These are phyloP conservation scores for Melanargia galathea DNA, from an alignment of 2,888 invertebrate genomes.

Conservation along the genomic window DNA sequence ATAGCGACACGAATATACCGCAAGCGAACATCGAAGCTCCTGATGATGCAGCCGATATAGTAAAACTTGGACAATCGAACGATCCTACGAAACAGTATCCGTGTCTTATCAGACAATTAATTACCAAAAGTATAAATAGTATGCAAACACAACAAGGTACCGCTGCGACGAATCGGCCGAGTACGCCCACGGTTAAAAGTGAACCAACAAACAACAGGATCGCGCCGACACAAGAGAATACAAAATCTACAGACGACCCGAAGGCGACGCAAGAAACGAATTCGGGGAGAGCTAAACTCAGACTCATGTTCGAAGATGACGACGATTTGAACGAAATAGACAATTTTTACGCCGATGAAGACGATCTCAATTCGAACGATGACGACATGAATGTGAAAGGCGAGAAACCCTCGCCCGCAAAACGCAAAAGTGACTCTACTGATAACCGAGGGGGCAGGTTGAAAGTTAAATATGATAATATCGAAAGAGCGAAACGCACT, in stretches of 20 bases:
- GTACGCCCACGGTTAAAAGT: not conserved
- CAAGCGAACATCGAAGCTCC: not conserved
- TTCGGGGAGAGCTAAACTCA: not conserved
- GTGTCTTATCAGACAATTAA: no score
- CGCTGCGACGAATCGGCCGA: not conserved
- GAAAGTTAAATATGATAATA: not conserved
- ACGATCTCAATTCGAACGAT: not conserved
- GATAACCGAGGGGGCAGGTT: not conserved
- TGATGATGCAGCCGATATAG: not conserved
- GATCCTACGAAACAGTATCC: not conserved
- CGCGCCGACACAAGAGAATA: not conserved
- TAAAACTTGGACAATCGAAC: not conserved
- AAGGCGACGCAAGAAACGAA: not conserved
- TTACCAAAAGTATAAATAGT: not conserved
- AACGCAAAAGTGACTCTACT: not conserved
- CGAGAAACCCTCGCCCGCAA: not conserved
- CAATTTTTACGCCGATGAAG: not conserved
- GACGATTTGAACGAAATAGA: conserved; percentile 10
- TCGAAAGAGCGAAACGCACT: not conserved
- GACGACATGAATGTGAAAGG: not conserved
- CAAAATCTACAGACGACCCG: not conserved
- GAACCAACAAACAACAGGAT: not conserved
- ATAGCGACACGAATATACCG: not conserved
- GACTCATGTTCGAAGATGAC: conserved; percentile 19
- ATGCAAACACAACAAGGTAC: not conserved